phyloP scores from a whole-genome alignment of 2,113 vertebrate genomes.

The Poeciliopsis occidentalis region DNA sequence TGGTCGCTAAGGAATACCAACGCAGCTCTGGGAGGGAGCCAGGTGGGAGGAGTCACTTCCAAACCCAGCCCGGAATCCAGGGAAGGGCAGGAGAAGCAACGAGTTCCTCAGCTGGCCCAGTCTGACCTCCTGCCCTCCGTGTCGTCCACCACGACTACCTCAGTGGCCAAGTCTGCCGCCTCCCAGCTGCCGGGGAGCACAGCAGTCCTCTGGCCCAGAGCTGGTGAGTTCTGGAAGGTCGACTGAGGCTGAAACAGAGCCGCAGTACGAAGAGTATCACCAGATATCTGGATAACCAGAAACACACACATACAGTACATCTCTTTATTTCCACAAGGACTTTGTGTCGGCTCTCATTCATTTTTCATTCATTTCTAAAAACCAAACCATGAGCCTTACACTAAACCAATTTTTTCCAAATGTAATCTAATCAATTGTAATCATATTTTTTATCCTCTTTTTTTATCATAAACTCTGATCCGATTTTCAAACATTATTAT shows the following conservation, averaged over 20 bases:
- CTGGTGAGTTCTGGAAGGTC: slow-evolving; percentile 72
- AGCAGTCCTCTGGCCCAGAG: slow-evolving; percentile 82
- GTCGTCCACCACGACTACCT: slow-evolving; percentile 45
- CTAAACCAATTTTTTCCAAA: too few species aligned
- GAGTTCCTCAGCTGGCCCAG: slow-evolving; percentile 61
- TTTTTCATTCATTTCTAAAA: too few species aligned
- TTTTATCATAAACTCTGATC: too few species aligned
- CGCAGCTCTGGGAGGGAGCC: slow-evolving; percentile 52
- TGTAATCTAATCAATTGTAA: too few species aligned
- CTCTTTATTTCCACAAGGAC: too few species aligned
- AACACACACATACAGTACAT: neutral
- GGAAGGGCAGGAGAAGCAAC: slow-evolving; percentile 68
- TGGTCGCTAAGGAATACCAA: slow-evolving; percentile 82
- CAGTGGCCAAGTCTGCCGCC: slow-evolving; percentile 81
- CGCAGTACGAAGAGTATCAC: slow-evolving; percentile 33
- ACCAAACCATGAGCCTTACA: too few species aligned
- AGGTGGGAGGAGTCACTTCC: slow-evolving; percentile 69
- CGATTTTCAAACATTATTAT: too few species aligned
- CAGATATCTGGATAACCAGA: neutral
- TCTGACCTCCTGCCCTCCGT: slow-evolving; percentile 67
- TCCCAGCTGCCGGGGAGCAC: slow-evolving; percentile 80
- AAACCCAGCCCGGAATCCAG: slow-evolving; percentile 61
- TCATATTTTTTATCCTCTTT: too few species aligned
- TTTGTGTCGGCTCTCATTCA: too few species aligned
- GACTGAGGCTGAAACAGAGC: slow-evolving; percentile 10